Evolutionary conservation across 2,797 vertebrate genomes (phyloP).

Genomic region (Protonibea diacanthus): DNA sequence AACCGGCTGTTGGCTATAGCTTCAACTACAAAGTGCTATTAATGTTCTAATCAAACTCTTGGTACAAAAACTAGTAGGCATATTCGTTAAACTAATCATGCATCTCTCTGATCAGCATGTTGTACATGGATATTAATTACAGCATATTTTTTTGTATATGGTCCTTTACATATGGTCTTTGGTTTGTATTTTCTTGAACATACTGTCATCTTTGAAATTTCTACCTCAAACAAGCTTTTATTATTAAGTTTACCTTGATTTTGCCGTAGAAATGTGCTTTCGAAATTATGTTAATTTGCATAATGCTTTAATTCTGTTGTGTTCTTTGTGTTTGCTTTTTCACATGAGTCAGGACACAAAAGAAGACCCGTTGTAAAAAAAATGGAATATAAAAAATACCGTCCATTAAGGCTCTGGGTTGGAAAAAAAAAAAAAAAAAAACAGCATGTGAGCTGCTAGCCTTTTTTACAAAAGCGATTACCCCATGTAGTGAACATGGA

Average conservation of each 20-base stretch:
- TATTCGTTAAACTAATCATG: neutral
- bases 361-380: constrained; percentile 23
- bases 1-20: neutral
- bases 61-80: neutral
- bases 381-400: constrained; percentile 41
- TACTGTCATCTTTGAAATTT: neutral
- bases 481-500: constrained; percentile 76
- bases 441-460: constrained; percentile 60
- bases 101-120: constrained; percentile 18
- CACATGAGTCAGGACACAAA: constrained; percentile 10
- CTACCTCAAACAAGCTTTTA: neutral
- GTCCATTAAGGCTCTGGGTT: constrained; percentile 47
- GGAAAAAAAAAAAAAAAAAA: constrained; percentile 50
- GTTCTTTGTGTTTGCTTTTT: neutral
- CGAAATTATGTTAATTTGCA: neutral
- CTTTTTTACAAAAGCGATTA: constrained; percentile 71
- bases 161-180: neutral
- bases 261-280: neutral
- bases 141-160: neutral
- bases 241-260: neutral
- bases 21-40: neutral
- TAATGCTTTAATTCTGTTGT: neutral
- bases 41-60: neutral
- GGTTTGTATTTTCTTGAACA: neutral
- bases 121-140: neutral